Base-by-base conservation (phyloP, 2,797 vertebrate species). In the Melanotaenia pygmaea region DNA sequence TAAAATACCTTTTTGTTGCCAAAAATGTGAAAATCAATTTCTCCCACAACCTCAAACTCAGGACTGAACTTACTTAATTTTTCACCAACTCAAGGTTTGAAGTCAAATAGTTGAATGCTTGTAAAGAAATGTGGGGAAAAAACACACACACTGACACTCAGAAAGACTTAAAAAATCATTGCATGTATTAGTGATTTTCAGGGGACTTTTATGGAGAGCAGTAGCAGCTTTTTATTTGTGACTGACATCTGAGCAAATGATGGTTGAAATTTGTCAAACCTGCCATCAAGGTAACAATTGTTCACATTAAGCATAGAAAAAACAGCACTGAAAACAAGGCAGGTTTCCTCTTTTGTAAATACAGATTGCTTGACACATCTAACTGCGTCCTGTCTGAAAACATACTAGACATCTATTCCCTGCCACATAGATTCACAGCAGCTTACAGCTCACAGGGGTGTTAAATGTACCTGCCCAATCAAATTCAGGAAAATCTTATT, bases 221-320 rank as follows among this genome's bases (percentile, higher is more conserved):
- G 22, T 26, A 13, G 10, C 12, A 54, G 24, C 22, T 54, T 26
- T 51, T 51, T 51, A 11, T 22, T 51, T 22, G n/a, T 18, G 16
- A 18, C 12, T 71, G 7, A 5, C 53, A 20, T 56, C 20, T 37
- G 38, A 72, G 9, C 8, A 60, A 32, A 56, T 56, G 11, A 64
- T 50, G 16, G 37, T 26, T 58, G 0, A 37, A 37, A 9, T 58
- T 65, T 74, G 24, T 30, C 13, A 56, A 56, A 67, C 59, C 13
- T 32, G 51, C 26, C 26, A 30, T 4, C 24, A 40, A 60, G 51
- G 43, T 59, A 50, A 45, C n/a, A 12, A 35, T 5, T 70, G 37
- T 64, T 35, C 10, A 50, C 20, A 32, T 5, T 24, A 60, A 43
- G 50, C 53, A 57, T 9, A 53, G 57, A 69, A 71, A 64, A 4